Percentiles rank a stretch among this genome's conserved stretches.
These are phyloP conservation scores for Agrotis exclamationis DNA, from an alignment of 2,888 invertebrate genomes.

Conservation along the genomic window DNA sequence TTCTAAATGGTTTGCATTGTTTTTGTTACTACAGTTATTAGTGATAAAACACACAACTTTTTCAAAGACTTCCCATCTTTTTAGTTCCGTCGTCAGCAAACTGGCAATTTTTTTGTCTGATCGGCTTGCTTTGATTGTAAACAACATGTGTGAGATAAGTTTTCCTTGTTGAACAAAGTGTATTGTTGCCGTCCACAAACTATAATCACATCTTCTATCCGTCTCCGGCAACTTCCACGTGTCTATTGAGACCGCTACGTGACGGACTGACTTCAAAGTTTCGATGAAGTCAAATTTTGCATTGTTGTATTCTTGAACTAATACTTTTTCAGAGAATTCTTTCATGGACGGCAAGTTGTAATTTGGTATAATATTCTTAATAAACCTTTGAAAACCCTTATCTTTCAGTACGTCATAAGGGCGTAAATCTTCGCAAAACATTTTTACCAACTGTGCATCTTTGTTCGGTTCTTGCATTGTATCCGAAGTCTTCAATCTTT, in stretches of 20 bases:
- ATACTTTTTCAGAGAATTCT: not conserved
- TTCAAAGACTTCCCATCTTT: not conserved
- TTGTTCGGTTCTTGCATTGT: not conserved
- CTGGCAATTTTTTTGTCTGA: not conserved
- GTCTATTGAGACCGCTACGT: constrained; percentile 20
- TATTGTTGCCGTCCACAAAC: constrained; percentile 16
- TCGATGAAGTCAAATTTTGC: not conserved
- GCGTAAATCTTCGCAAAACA: constrained; percentile 12
- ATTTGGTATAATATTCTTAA: not conserved
- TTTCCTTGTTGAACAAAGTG: constrained; percentile 17
- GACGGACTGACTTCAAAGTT: not conserved
- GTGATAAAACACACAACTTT: constrained; percentile 17
- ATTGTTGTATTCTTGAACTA: constrained; percentile 7
- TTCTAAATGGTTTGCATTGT: not conserved
- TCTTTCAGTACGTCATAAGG: not conserved
- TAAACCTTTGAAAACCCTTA: not conserved
- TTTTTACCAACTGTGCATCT: constrained; percentile 4
- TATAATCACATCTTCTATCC: not conserved
- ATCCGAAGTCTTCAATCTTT: not conserved
- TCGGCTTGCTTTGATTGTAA: not conserved
- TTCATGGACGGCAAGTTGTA: constrained; percentile 2
- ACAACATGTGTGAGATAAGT: constrained; percentile 1
- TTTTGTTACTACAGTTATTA: not conserved
- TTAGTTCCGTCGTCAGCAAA: not conserved
- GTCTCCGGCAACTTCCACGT: not conserved